phyloP scores from a whole-genome alignment of 2,797 vertebrate genomes.

The Gadopsis marmoratus region DNA sequence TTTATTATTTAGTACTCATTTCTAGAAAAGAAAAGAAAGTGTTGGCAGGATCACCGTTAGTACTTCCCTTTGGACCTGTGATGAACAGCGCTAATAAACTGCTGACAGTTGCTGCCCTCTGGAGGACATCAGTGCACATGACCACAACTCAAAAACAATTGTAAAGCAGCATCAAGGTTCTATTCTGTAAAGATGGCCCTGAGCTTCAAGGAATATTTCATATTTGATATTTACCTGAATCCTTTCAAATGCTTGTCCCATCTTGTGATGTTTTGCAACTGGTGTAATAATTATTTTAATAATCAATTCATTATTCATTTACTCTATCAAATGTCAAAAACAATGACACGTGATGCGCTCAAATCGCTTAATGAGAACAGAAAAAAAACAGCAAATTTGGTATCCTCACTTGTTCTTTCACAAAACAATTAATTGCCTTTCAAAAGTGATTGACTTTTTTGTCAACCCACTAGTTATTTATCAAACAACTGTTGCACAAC shows the following conservation, averaged over 20 bases:
- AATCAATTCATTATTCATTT: not conserved
- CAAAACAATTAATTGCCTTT: not conserved
- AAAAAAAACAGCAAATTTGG: not conserved
- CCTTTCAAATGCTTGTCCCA: not conserved
- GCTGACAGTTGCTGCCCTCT: slow-evolving; percentile 68
- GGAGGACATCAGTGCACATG: slow-evolving; percentile 44
- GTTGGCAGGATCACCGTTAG: not conserved
- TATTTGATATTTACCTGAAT: not conserved
- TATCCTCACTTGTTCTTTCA: not conserved
- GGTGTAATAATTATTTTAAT: not conserved
- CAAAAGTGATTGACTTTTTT: not conserved
- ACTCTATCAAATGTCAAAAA: not conserved
- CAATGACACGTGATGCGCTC: not conserved
- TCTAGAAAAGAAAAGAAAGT: not conserved
- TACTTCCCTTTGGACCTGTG: not conserved
- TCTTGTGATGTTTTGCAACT: not conserved
- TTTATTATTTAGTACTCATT: not conserved
- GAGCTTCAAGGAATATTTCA: not conserved
- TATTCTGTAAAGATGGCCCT: not conserved
- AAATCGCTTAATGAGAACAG: not conserved
- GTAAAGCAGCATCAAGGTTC: not conserved
- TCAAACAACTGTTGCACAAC: not conserved
- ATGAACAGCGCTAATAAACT: not conserved
- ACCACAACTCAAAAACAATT: slow-evolving; percentile 19
- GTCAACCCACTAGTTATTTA: not conserved